Evolutionary conservation across 2,888 invertebrate species (phyloP), one percentile per base, ranked within the genome.

Genomic region (Dicroscelio sp.): DNA sequence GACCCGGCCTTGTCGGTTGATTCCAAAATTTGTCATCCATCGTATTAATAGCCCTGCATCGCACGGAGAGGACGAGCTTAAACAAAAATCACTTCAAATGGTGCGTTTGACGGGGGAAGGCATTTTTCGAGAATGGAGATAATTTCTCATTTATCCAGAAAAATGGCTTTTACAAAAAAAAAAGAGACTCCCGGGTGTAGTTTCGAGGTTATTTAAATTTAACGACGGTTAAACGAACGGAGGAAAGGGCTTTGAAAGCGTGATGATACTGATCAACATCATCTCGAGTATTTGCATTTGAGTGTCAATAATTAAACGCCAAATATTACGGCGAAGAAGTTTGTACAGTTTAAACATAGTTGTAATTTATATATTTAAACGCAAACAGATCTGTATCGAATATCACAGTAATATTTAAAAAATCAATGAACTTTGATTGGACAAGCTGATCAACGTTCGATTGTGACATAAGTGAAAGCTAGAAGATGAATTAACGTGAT

Each of bases 21-120:
- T 88, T 84, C 73, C 60, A 27, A 90, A 92, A 90, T 90, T 92
- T 83, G 92, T 92, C 88, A 90, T 69, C 43, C 84, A 63, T 63
- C 69, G 82, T 65, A 78, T 80, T 92, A 85, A 86, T 88, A 83
- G 87, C 48, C 55, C 78, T 76, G 71, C 48, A 86, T 87, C 91
- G 60, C 67, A 69, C 20, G 38, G 31, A 78, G 83, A 65, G 23
- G 48, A 27, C 27, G 71, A 67, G 78, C 48, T 71, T 55, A 27
- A 27, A 67, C 65, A 23, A 75, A 79, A 55, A 60, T 25, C 10
- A 2, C 65, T 65, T 58, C 0, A 23, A 38, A 8, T 14, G 52
- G n/a, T n/a, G 20, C n/a, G 43, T 52, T 27, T 27, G 23, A 25
- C 38, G 48, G 31, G 55, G 8, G 23, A n/a, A 6, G 58, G 10